Evolutionary conservation across 2,797 vertebrate species (phyloP), one percentile per base, ranked within the genome.

Genomic region (Chlorospingus semifuscus): DNA sequence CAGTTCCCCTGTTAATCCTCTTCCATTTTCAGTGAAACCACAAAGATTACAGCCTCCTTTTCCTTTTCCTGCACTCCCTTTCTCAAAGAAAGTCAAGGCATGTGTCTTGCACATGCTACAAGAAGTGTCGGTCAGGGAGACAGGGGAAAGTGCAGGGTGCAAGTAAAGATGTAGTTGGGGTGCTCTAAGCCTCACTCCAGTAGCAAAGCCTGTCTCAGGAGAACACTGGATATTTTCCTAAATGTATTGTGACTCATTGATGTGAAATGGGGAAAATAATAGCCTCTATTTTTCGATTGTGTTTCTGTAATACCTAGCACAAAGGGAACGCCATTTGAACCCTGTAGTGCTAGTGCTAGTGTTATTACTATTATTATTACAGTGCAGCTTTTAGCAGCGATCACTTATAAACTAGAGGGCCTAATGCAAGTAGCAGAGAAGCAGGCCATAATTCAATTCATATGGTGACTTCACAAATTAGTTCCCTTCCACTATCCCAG

Each of bases 311-410:
- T 65, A 57, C 60, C 18, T 47, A 57, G 69, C 65, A 63, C 8
- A 65, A 84, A 72, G 36, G 24, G 66, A 88, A 47, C 50, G 36
- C 15, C 32, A 76, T 87, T 79, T 87, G 59, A 66, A 87, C 47
- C 12, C 56, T 74, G 52, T 70, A 55, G 42, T 56, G n/a, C n/a
- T 76, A 79, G 61, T 44, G 47, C n/a, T 50, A 57, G 30, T 65
- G 46, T 61, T 91, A 78, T 63, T 85, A 32, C 44, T 70, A 46
- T 53, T 76, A 77, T 66, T 90, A 75, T 86, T 70, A 90, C 49
- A 41, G 21, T 86, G 26, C 14, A 88, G 72, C 50, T 83, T 91
- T 72, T 63, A 90, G 29, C 41, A 71, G 24, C 44, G 41, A 91
- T 37, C 24, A 44, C 59, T 87, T 83, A 50, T 13, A 83, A 85